Percentiles rank a stretch among this genome's conserved stretches.
Conservation (phyloP, 2,888 invertebrate species). For the Lithophane socia region DNA sequence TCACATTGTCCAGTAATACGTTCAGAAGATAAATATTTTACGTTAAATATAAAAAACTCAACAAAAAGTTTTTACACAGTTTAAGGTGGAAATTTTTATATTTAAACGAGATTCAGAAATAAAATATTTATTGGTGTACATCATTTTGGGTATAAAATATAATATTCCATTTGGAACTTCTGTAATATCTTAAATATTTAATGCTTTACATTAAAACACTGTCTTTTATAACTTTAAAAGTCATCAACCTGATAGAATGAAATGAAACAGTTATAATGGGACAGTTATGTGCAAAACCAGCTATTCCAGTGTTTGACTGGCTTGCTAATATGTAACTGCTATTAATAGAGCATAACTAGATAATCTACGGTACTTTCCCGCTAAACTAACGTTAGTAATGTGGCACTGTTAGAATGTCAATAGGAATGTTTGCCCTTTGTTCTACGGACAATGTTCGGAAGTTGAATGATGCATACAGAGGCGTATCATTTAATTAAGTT, state of each 20-base stretch:
- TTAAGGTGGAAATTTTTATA: neutral
- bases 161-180: slow-evolving; percentile 28
- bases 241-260: slow-evolving; percentile 39
- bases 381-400: slow-evolving; percentile 22
- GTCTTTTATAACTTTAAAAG: slow-evolving; percentile 42
- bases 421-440: slow-evolving; percentile 19
- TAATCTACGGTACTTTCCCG: slow-evolving; percentile 40
- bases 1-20: neutral
- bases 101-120: slow-evolving; percentile 21
- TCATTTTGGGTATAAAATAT: slow-evolving; percentile 26
- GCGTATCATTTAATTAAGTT: neutral
- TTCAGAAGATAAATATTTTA: neutral
- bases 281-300: slow-evolving; percentile 52
- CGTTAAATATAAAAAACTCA: neutral
- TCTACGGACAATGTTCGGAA: neutral
- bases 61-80: neutral
- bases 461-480: neutral
- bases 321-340: slow-evolving; percentile 32
- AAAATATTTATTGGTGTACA: slow-evolving; percentile 20
- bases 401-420: slow-evolving; percentile 48
- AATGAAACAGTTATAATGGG: slow-evolving; percentile 31
- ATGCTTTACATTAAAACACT: slow-evolving; percentile 33
- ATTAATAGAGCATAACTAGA: slow-evolving; percentile 46
- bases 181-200: slow-evolving; percentile 34
- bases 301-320: slow-evolving; percentile 25